Conservation (phyloP, 2,797 vertebrate species). For the Decapterus maruadsi region DNA sequence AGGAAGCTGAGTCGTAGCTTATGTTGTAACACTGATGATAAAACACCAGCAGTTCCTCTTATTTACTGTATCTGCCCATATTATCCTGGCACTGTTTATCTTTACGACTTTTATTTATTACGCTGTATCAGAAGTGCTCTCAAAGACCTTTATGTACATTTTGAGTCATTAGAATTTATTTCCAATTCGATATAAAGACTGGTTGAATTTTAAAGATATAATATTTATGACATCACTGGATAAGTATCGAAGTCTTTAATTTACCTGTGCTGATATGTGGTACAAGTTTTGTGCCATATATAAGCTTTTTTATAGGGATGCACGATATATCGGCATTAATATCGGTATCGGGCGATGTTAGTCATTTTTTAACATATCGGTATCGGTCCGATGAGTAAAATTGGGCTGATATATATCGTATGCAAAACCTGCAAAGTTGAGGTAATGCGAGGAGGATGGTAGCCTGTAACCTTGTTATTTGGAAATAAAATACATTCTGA, state of each 20-base stretch:
- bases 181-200: fast-evolving
- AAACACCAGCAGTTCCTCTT: background rate
- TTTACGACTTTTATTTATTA: background rate
- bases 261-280: background rate
- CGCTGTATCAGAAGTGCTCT: too few species aligned
- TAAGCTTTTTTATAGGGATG: background rate
- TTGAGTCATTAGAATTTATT: background rate
- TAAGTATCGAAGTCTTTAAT: background rate
- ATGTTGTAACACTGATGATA: background rate
- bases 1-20: background rate
- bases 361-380: too few species aligned
- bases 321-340: too few species aligned
- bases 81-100: background rate
- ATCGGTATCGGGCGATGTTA: too few species aligned
- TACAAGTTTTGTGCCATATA: background rate
- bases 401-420: too few species aligned
- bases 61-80: background rate
- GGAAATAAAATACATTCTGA: too few species aligned
- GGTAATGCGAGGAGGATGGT: too few species aligned
- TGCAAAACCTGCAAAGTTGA: too few species aligned
- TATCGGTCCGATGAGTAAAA: too few species aligned
- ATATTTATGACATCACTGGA: background rate
- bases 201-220: background rate
- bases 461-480: too few species aligned
- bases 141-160: too few species aligned